Conservation (phyloP, 2,888 invertebrate genomes). For the Platycnemis pennipes region DNA sequence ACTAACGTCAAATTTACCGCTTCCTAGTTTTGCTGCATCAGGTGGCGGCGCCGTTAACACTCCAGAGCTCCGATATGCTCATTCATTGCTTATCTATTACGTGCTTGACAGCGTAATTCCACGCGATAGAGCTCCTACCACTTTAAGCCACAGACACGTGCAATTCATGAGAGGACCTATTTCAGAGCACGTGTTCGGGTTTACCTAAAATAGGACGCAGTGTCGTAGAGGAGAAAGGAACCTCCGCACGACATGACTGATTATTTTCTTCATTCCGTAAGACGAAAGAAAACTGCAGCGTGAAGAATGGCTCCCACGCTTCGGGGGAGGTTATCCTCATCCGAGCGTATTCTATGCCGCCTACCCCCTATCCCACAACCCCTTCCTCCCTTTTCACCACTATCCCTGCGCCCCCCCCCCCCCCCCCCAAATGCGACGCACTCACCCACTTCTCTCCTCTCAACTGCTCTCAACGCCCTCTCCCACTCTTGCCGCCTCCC, state of each 20-base stretch:
- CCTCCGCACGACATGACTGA: background rate
- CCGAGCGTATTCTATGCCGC: background rate
- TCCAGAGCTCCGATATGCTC: background rate
- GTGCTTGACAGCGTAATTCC: constrained; percentile 22
- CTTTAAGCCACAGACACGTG: background rate
- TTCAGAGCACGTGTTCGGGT: background rate
- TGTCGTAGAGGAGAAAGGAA: background rate
- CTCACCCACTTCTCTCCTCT: background rate
- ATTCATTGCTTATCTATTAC: constrained; percentile 7
- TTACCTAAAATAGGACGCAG: background rate
- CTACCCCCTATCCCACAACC: background rate
- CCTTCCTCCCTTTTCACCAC: background rate
- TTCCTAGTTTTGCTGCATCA: constrained; percentile 16
- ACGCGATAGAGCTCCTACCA: background rate
- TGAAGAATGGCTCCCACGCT: constrained; percentile 6
- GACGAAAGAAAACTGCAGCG: background rate
- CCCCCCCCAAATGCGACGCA: no score
- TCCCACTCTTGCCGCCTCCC: background rate
- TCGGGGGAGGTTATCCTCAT: background rate
- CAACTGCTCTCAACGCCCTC: background rate
- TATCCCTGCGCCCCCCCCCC: no score
- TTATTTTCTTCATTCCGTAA: background rate
- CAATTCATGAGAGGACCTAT: background rate
- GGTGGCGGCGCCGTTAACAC: constrained; percentile 5
- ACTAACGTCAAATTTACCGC: background rate